These are phyloP conservation scores for Megalopta genalis DNA, from an alignment of 1,140 invertebrate species.

Conservation along the genomic window DNA sequence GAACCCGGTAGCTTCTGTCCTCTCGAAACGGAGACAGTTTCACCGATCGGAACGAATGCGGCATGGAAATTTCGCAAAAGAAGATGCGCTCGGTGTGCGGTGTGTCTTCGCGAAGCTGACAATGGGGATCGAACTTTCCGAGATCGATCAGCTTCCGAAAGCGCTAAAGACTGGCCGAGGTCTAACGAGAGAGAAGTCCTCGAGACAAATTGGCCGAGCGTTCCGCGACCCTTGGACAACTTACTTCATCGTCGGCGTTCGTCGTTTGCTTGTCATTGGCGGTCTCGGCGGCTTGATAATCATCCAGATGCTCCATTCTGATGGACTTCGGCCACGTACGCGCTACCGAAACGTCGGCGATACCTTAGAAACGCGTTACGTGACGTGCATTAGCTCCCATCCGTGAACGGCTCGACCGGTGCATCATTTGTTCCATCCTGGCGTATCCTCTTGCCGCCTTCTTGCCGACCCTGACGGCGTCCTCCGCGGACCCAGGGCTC, in stretches of 20 bases:
- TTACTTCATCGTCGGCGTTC: conserved; percentile 45
- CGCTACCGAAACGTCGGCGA: conserved; percentile 60
- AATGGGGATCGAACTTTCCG: too few species aligned
- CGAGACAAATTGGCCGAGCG: too few species aligned
- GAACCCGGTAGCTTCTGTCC: neutral
- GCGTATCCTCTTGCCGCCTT: conserved; percentile 15
- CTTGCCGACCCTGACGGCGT: conserved; percentile 11
- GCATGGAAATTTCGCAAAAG: too few species aligned
- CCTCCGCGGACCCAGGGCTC: neutral
- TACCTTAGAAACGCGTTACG: conserved; percentile 71
- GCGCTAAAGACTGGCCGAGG: too few species aligned
- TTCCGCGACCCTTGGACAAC: neutral
- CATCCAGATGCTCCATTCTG: conserved; percentile 55
- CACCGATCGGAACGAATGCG: too few species aligned
- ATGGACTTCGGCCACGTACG: conserved; percentile 49
- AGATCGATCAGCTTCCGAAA: too few species aligned
- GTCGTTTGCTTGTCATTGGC: neutral
- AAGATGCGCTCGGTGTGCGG: too few species aligned
- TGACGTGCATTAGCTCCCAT: conserved; percentile 65
- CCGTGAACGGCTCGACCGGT: conserved; percentile 35
- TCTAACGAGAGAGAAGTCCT: too few species aligned
- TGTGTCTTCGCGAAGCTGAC: too few species aligned
- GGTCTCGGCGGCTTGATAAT: conserved; percentile 4
- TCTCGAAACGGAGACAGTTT: too few species aligned
- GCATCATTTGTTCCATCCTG: conserved; percentile 51